A percentile compares a stretch with the other conserved stretches of the same genome.
Evolutionary conservation across 1,140 invertebrate genomes (phyloP).

Genomic region (Drosophila malerkotliana): DNA sequence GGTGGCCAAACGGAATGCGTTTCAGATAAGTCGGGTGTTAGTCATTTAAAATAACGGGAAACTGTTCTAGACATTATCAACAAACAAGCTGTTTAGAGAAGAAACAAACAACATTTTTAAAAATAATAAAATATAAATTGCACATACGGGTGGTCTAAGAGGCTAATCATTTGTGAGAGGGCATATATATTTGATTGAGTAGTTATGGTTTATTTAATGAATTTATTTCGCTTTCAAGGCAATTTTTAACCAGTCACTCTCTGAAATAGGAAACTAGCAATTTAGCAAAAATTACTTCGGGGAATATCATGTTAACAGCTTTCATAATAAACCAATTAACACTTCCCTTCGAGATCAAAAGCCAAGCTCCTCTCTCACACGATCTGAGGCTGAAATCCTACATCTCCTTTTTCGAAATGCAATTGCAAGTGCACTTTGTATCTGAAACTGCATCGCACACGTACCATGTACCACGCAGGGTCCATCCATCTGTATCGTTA

Average conservation of each 20-base stretch:
- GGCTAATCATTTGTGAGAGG: no score
- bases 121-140: neutral
- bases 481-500: constrained; percentile 78
- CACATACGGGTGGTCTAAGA: neutral
- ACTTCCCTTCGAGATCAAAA: constrained; percentile 39
- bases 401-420: constrained; percentile 22
- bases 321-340: constrained; percentile 66
- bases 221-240: neutral
- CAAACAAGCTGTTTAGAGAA: neutral
- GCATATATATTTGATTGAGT: no score
- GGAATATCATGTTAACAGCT: constrained; percentile 30
- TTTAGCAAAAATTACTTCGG: constrained; percentile 8
- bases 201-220: no score
- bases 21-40: constrained; percentile 54
- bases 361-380: constrained; percentile 11
- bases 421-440: constrained; percentile 40
- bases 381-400: constrained; percentile 13
- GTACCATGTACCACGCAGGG: constrained; percentile 26
- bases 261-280: neutral
- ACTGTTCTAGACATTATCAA: constrained; percentile 8
- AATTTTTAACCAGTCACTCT: neutral
- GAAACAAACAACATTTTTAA: neutral
- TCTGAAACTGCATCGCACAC: constrained; percentile 63
- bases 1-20: constrained; percentile 64
- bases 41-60: constrained; percentile 50